A percentile compares a stretch with the other conserved stretches of the same genome.
Conservation (phyloP, 2,888 invertebrate genomes). For the Zelleria hepariella region DNA sequence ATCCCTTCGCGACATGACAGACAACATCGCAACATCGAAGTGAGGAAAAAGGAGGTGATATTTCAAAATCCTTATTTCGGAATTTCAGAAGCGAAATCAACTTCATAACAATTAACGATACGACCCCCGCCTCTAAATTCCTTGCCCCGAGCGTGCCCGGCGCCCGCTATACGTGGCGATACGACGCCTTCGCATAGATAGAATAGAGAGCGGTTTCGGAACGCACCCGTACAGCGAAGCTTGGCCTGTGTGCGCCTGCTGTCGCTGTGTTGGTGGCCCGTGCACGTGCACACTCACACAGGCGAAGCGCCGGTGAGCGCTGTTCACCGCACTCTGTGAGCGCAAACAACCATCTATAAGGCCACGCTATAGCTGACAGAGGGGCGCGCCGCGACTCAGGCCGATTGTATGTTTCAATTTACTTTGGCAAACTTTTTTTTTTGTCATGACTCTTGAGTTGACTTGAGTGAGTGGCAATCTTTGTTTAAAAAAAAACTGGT, state of each 20-base stretch:
- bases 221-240: conserved; percentile 57
- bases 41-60: conserved; percentile 61
- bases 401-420: conserved; percentile 43
- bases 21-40: conserved; percentile 17
- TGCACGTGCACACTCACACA: conserved; percentile 51
- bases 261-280: conserved; percentile 25
- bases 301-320: conserved; percentile 62
- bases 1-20: conserved; percentile 18
- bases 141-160: conserved; percentile 71
- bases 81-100: conserved; percentile 72
- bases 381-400: conserved; percentile 55
- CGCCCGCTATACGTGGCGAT: conserved; percentile 57
- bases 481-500: too few relatives aligned
- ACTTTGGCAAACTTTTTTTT: conserved; percentile 15
- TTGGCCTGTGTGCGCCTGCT: conserved; percentile 31
- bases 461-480: too few relatives aligned
- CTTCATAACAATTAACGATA: conserved; percentile 73
- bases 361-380: conserved; percentile 72
- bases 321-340: conserved; percentile 74
- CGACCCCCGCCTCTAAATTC: conserved; percentile 73
- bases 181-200: conserved; percentile 73
- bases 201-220: conserved; percentile 73
- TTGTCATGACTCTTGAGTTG: background rate
- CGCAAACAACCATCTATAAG: conserved; percentile 74
- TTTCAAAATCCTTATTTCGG: conserved; percentile 70